Base-by-base conservation (phyloP, 2,888 invertebrate species). In the Oligia fasciuncula region DNA sequence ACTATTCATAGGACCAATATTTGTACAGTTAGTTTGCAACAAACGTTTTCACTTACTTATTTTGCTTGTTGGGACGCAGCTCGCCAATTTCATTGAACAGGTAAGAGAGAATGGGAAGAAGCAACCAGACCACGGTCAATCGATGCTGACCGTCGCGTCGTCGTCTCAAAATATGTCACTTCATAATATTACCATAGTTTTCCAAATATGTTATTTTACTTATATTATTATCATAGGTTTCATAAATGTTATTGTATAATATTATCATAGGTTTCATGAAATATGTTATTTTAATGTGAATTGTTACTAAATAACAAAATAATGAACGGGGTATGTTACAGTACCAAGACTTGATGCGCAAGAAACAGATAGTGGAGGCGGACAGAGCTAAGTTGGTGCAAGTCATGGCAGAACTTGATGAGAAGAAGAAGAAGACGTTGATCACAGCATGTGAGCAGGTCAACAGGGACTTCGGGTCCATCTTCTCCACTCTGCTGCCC, bases 381-480 rank as follows among this genome's bases (percentile, higher is more conserved):
- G 98, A 99, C 93, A 98, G 98, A 89, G 97, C 96, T 4, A 98
- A 98, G 92, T 97, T 99, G 71, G 97, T 97, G 73, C 97, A 98
- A 76, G 98, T 99, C 35, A 99, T 99, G 91, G 97, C 97, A 40
- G 98, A 98, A 92, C 97, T 99, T 92, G 99, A 99, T 94, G 98
- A 98, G 90, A 98, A 99, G 96, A 99, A 99, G 95, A 98, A 98
- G 91, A 97, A 97, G 85, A 98, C 99, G 17, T 96, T 99, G 29
- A 96, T 98, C 76, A 97, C 97, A 76, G 99, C 99, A 4, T 99
- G 98, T 97, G 97, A 98, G 87, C 98, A 98, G 83, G 99, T 99
- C 0, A 99, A 99, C 93, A 97, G 97, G 92, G 99, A 99, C 97
- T 99, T 99, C 94, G 98, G 99, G 17, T 98, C 98, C 54, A 99